phyloP scores from a whole-genome alignment of 2,888 invertebrate genomes.

The Cryptus viduatorius region DNA sequence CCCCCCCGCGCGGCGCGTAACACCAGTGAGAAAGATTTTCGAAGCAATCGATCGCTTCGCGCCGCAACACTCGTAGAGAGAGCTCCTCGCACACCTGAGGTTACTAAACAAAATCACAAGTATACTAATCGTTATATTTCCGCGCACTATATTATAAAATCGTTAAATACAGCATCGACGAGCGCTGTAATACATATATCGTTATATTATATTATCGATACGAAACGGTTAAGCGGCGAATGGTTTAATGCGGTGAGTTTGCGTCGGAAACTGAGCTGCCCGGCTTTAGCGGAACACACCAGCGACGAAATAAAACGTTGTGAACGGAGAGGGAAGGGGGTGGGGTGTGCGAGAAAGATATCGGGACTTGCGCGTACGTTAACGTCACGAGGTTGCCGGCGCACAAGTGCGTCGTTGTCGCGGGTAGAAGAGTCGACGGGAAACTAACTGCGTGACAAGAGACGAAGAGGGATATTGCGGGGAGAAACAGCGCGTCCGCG shows the following conservation, averaged over 20 bases:
- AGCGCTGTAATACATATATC: not conserved
- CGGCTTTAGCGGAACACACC: constrained; percentile 17
- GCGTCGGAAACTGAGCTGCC: constrained; percentile 3
- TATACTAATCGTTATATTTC: no score
- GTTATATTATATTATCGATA: not conserved
- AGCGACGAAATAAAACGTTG: constrained; percentile 11
- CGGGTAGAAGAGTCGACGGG: constrained; percentile 9
- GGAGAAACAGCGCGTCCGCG: constrained; percentile 5
- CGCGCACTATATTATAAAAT: no score
- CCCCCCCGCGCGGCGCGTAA: not conserved
- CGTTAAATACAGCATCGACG: not conserved
- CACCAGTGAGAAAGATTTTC: not conserved
- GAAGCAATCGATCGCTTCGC: not conserved
- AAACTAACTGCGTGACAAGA: constrained; percentile 35
- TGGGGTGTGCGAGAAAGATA: constrained; percentile 12
- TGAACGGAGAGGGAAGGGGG: not conserved
- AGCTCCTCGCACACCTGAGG: no score
- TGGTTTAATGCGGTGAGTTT: not conserved
- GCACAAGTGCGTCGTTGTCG: constrained; percentile 51
- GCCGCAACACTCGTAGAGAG: not conserved
- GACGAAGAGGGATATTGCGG: not conserved
- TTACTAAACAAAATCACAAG: no score
- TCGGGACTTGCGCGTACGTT: constrained; percentile 41
- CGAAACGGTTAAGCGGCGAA: not conserved
- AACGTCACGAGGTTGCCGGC: constrained; percentile 50